Base-by-base conservation (phyloP, 2,797 vertebrate species). In the Chloroceryle amazona region DNA sequence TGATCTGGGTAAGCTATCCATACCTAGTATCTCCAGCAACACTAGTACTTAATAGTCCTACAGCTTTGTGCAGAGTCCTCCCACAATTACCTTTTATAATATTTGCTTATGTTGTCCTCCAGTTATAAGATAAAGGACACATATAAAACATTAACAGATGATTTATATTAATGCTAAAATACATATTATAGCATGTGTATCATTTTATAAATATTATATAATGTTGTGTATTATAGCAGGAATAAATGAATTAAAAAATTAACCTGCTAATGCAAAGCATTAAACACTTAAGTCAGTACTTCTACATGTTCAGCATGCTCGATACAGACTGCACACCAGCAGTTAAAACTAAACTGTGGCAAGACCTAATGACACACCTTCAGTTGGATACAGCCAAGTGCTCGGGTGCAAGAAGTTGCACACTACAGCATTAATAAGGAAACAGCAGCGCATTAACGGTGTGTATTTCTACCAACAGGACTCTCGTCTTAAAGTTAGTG, bases 111-210 rank as follows among this genome's bases (percentile, higher is more conserved):
- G 11, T 42, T 65, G 44, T 6, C 68, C 70, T 57, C 35, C 5
- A 70, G 16, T 37, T 41, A 25, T n/a, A 85, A 81, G 54, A 35
- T 29, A 81, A 79, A 82, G 31, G 19, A 44, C 11, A 28, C 0
- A 1, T 4, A 44, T 2, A 61, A 88, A 88, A 44, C 15, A 51
- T 13, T 28, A 83, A 21, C 23, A n/a, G 41, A 4, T 3, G 16
- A 55, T 22, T 68, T 42, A 19, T 9, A 29, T 19, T n/a, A 42
- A 79, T 16, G 28, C 10, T 62, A 31, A 79, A 42, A 68, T 4
- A 49, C 2, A 2, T 10, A 66, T 23, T 26, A 51, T 0, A 66
- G 46, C 21, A n/a, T 0, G 0, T 12, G 3, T n/a, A 33, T 52
- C 20, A 28, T 29, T 68, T 70, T 41, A 47, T 23, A 42, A 55